Base-by-base conservation (phyloP, 1,140 invertebrate species). In the Littorina saxatilis region DNA sequence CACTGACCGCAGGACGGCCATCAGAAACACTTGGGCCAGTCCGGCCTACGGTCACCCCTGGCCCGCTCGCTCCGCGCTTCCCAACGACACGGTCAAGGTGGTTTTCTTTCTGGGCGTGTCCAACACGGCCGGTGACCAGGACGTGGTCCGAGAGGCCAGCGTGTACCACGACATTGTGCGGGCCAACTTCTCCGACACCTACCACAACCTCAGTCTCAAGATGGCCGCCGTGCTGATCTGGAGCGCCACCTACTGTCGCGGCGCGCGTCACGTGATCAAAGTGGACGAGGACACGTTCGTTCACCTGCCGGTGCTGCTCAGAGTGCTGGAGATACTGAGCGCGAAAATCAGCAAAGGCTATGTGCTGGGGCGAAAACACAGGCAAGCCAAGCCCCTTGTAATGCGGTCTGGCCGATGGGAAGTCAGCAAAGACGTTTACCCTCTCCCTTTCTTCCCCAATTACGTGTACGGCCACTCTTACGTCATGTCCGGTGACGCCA, bases 1-100 rank as follows among this genome's bases (percentile, higher is more conserved):
- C 43, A 61, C 50, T 15, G 43, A 84, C 11, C 68, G 79, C 70
- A 80, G 91, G 27, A 47, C 76, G 20, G 39, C 78, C 2, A 86
- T 92, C 23, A 81, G 91, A 20, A 72, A 87, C 32, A 91, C 90
- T 4, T 92, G 90, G 90, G 89, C 81, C n/a, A 87, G 85, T 43
- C 23, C 47, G 35, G 29, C 43, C 7, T 52, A 50, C 27, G 68
- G 78, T 40, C 43, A 20, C 2, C 5, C 32, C 9, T 75, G 73
- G 73, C 73, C 73, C 40, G 78, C 15, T 58, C 72, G 29, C 47
- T 68, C 7, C 70, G 23, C 20, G 40, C 29, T 20, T 61, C 52
- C 50, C 74, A 74, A 27, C 79, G 68, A 20, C 76, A 66, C 9
- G 20, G 58, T 55, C n/a, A 77, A 80, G 47, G 80, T 82, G n/a